Evolutionary conservation across 2,797 vertebrate genomes (phyloP).

Genomic region (Rhadinocentrus ornatus): DNA sequence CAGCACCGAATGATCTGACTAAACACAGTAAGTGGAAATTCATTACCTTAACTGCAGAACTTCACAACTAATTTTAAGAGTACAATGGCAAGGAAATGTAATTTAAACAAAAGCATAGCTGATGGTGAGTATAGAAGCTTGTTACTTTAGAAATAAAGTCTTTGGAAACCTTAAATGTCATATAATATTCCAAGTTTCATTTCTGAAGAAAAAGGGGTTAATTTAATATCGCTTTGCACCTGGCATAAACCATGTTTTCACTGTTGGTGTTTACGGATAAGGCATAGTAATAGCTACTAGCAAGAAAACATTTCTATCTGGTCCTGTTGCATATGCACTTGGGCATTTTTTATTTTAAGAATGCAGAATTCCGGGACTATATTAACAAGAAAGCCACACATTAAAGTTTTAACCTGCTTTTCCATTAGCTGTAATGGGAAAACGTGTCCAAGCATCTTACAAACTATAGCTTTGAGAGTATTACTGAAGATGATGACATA

Average conservation of each 20-base stretch:
- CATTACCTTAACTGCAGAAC: slow-evolving; percentile 65
- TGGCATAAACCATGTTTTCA: neutral
- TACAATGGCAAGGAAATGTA: slow-evolving; percentile 50
- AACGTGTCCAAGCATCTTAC: too few species aligned
- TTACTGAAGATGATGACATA: too few species aligned
- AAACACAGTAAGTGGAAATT: slow-evolving; percentile 49
- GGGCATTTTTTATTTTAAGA: too few species aligned
- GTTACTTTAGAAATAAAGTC: neutral
- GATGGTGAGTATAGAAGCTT: neutral
- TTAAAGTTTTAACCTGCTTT: too few species aligned
- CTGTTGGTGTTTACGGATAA: too few species aligned
- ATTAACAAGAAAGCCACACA: too few species aligned
- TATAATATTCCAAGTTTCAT: neutral
- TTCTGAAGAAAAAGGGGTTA: neutral
- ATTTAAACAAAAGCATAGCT: slow-evolving; percentile 32
- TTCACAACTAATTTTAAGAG: slow-evolving; percentile 67
- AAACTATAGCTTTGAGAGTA: too few species aligned
- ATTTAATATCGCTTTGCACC: neutral
- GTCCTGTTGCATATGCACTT: too few species aligned
- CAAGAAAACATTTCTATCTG: too few species aligned
- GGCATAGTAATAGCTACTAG: too few species aligned
- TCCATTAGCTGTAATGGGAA: too few species aligned
- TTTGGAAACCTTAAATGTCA: slow-evolving; percentile 2
- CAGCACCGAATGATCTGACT: slow-evolving; percentile 56
- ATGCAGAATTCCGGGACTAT: too few species aligned